phyloP scores from a whole-genome alignment of 2,888 invertebrate genomes.

The Tupiocoris notatus region DNA sequence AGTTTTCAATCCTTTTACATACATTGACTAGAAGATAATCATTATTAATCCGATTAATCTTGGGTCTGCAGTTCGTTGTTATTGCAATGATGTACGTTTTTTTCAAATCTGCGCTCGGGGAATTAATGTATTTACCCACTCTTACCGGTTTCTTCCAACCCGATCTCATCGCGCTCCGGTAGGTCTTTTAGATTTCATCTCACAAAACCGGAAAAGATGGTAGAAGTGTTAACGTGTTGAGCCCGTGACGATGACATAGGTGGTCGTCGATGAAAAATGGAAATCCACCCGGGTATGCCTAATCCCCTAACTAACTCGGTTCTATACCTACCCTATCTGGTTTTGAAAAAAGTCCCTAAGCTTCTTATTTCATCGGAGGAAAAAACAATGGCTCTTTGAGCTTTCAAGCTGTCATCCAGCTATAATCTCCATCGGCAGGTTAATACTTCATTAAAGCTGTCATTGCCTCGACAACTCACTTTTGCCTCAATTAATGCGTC shows the following conservation, averaged over 20 bases:
- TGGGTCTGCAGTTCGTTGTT: too few species aligned
- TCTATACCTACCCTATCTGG: background rate
- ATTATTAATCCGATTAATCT: too few species aligned
- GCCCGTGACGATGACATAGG: background rate
- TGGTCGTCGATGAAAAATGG: background rate
- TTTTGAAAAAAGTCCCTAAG: background rate
- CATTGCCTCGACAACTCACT: background rate
- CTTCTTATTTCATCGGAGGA: background rate
- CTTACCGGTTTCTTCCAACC: too few species aligned
- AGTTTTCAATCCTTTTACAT: too few species aligned
- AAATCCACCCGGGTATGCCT: background rate
- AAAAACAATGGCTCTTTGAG: background rate
- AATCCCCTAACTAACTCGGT: background rate
- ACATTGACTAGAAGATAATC: too few species aligned
- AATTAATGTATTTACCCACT: too few species aligned
- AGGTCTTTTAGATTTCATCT: background rate
- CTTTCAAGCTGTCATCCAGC: background rate
- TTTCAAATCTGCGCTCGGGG: too few species aligned
- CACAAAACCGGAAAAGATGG: background rate
- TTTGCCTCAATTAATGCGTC: background rate
- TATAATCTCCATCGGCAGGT: background rate
- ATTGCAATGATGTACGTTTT: too few species aligned
- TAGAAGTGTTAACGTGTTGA: background rate
- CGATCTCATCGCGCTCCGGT: too few species aligned
- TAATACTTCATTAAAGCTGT: background rate